phyloP scores from a whole-genome alignment of 2,888 invertebrate species.

The Dilophus febrilis region DNA sequence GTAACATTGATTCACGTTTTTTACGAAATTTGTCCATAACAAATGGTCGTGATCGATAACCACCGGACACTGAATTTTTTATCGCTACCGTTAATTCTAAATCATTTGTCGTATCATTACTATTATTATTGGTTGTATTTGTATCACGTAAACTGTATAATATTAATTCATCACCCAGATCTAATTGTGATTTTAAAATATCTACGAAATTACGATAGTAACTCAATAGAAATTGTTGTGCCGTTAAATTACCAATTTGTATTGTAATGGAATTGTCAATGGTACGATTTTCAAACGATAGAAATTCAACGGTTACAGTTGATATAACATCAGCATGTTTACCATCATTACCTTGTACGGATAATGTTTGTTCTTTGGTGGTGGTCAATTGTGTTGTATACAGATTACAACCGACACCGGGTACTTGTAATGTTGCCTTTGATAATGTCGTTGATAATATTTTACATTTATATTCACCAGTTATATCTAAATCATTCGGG shows the following conservation, averaged over 20 bases:
- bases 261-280: conserved; percentile 69
- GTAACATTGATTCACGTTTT: conserved; percentile 45
- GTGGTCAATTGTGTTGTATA: conserved; percentile 55
- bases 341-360: conserved; percentile 79
- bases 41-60: conserved; percentile 45
- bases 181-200: conserved; percentile 46
- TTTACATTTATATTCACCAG: conserved; percentile 76
- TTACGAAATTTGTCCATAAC: conserved; percentile 45
- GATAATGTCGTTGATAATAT: conserved; percentile 39
- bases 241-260: conserved; percentile 53
- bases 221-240: conserved; percentile 56
- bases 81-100: conserved; percentile 58
- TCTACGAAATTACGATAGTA: conserved; percentile 60
- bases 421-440: conserved; percentile 48
- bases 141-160: conserved; percentile 57
- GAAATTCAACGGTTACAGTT: conserved; percentile 66
- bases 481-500: conserved; percentile 81
- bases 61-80: conserved; percentile 33
- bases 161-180: conserved; percentile 43
- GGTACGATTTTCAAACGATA: conserved; percentile 62
- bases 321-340: conserved; percentile 74
- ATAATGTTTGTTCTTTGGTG: conserved; percentile 56
- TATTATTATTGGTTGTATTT: conserved; percentile 13
- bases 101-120: conserved; percentile 14
- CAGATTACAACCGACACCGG: conserved; percentile 55